Percentiles rank a stretch among this genome's conserved stretches.
phyloP scores from a whole-genome alignment of 2,888 invertebrate species.

The Iphiclides podalirius region DNA sequence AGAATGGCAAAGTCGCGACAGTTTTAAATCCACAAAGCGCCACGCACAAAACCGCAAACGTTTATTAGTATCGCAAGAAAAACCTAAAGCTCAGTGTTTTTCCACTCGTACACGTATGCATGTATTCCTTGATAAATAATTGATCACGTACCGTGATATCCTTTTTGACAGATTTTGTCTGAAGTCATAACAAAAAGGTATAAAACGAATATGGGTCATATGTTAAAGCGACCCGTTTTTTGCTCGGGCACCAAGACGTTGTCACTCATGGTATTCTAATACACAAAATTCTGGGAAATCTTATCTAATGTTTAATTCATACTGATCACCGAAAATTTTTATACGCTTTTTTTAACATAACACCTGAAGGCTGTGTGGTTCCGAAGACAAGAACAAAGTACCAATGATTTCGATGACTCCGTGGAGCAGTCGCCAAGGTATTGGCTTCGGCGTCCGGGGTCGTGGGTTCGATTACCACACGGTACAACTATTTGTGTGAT shows the following conservation, averaged over 20 bases:
- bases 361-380: neutral
- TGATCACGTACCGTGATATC: slow-evolving; percentile 8
- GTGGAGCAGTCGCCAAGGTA: too few species aligned
- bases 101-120: slow-evolving; percentile 7
- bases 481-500: too few species aligned
- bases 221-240: slow-evolving; percentile 15
- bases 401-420: too few species aligned
- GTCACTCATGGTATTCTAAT: slow-evolving; percentile 16
- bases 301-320: slow-evolving; percentile 17
- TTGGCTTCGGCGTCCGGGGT: too few species aligned
- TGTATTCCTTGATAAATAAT: slow-evolving; percentile 13
- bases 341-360: slow-evolving; percentile 10
- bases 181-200: slow-evolving; percentile 11
- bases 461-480: too few species aligned
- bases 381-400: slow-evolving; percentile 1
- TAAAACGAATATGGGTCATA: slow-evolving; percentile 18
- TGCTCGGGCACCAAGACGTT: neutral
- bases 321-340: slow-evolving; percentile 1
- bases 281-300: slow-evolving; percentile 6
- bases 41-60: neutral
- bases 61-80: neutral
- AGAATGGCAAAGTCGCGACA: too few species aligned
- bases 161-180: slow-evolving; percentile 16
- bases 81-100: slow-evolving; percentile 12
- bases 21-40: neutral